A percentile compares a stretch with the other conserved stretches of the same genome.
These are phyloP conservation scores for Habropoda laboriosa DNA, from an alignment of 1,140 invertebrate genomes.

Conservation along the genomic window DNA sequence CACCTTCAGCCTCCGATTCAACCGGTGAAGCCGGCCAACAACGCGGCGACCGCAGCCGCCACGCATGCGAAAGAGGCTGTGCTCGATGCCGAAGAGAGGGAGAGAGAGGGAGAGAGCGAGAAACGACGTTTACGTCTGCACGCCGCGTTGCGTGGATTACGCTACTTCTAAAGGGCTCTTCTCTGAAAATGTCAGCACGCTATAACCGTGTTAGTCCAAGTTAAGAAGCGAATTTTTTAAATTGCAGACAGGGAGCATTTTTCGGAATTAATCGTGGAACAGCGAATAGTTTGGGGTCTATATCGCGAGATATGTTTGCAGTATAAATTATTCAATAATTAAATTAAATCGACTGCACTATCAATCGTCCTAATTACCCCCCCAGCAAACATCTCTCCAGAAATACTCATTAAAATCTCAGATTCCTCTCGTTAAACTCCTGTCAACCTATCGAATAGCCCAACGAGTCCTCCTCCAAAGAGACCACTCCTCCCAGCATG, in stretches of 20 bases:
- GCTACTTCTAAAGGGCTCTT: constrained; percentile 27
- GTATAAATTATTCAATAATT: no score
- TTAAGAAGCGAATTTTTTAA: constrained; percentile 33
- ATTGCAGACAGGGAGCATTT: no score
- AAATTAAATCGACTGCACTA: no score
- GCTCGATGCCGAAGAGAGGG: constrained; percentile 3
- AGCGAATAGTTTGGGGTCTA: no score
- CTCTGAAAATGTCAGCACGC: constrained; percentile 32
- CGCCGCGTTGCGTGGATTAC: constrained; percentile 43
- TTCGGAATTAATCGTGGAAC: no score
- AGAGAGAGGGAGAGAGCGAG: not conserved
- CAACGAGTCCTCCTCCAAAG: not conserved
- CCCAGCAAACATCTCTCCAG: not conserved
- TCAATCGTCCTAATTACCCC: no score
- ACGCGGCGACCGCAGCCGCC: constrained; percentile 61
- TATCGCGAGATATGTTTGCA: no score
- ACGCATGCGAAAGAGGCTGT: constrained; percentile 64
- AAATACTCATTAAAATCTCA: not conserved
- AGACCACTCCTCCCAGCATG: not conserved
- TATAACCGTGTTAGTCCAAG: not conserved
- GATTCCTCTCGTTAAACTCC: not conserved
- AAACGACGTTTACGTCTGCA: constrained; percentile 27
- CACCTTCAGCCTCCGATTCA: constrained; percentile 55
- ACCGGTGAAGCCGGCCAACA: constrained; percentile 58
- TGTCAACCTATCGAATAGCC: not conserved